A percentile compares a stretch with the other conserved stretches of the same genome.
Conservation (phyloP, 2,113 vertebrate genomes). For the Nibea coibor region DNA sequence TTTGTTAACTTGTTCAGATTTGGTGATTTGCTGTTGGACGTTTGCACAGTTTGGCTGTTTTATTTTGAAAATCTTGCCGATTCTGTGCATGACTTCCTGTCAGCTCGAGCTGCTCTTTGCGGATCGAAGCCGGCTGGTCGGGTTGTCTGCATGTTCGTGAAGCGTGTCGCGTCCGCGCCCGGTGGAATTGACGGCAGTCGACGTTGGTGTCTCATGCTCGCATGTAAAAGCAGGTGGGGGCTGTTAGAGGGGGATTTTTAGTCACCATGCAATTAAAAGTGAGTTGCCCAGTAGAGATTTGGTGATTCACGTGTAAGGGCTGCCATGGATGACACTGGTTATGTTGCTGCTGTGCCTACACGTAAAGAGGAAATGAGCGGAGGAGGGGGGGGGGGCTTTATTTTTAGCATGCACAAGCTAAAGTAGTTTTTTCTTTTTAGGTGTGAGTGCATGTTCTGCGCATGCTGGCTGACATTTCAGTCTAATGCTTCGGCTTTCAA, state of each 20-base stretch:
- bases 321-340: constrained; percentile 31
- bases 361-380: background rate
- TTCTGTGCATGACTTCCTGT: too few species aligned
- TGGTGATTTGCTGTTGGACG: too few species aligned
- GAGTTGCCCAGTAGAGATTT: constrained; percentile 49
- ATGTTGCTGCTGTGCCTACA: constrained; percentile 24
- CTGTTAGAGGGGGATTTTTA: constrained; percentile 58
- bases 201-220: constrained; percentile 5
- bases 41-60: too few species aligned
- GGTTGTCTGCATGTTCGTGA: too few species aligned
- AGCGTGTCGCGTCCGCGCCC: too few species aligned
- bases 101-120: too few species aligned
- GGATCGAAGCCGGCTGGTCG: too few species aligned
- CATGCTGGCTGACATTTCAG: constrained; percentile 59
- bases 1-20: too few species aligned
- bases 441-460: constrained; percentile 38
- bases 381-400: background rate
- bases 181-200: background rate
- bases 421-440: background rate
- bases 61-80: background rate
- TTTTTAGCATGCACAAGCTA: constrained; percentile 40
- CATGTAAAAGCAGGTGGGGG: constrained; percentile 32
- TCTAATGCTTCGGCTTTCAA: constrained; percentile 53
- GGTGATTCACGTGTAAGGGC: constrained; percentile 58
- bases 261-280: constrained; percentile 76